phyloP scores from a whole-genome alignment of 2,797 vertebrate species.

The Synanceia verrucosa region DNA sequence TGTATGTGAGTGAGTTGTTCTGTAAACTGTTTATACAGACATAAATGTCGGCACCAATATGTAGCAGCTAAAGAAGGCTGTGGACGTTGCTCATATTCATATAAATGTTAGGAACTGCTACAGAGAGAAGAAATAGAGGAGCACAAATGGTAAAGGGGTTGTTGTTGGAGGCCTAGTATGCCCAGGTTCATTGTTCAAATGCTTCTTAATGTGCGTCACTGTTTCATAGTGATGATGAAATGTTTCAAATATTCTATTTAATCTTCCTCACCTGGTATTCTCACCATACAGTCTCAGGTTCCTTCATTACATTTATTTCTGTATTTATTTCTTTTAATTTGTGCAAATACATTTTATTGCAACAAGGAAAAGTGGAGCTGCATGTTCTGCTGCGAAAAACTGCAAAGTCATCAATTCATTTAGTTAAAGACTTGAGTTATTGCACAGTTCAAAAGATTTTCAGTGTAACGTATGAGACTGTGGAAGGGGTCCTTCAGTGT shows the following conservation, averaged over 20 bases:
- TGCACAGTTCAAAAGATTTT: not conserved
- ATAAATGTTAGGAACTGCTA: not conserved
- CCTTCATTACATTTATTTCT: no score
- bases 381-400: not conserved
- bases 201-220: not conserved
- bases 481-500: not conserved
- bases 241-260: not conserved
- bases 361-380: conserved; percentile 3
- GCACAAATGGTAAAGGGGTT: not conserved
- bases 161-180: not conserved
- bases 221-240: not conserved
- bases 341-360: not conserved
- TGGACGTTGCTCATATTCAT: conserved; percentile 1
- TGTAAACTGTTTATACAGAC: no score
- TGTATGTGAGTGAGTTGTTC: no score
- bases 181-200: not conserved
- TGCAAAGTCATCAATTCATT: conserved; percentile 2
- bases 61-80: not conserved
- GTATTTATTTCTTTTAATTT: not conserved
- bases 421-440: conserved; percentile 1
- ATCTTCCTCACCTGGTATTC: not conserved
- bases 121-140: not conserved
- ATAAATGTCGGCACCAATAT: no score
- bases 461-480: not conserved
- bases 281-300: no score